Base-by-base conservation (phyloP, 1,140 invertebrate species). In the Ladona fulva region DNA sequence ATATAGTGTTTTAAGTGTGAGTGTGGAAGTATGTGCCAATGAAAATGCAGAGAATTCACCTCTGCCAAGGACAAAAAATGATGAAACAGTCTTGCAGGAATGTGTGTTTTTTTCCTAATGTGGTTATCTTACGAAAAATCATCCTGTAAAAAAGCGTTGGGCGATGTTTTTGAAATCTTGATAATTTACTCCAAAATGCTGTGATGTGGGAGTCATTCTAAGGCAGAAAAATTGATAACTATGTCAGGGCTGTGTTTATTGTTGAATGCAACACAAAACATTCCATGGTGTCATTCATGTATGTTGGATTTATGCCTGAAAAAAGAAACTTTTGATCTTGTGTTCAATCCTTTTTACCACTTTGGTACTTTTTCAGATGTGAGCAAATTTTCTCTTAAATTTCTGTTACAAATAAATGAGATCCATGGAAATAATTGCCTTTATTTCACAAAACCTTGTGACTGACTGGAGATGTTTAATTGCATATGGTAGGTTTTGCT, bases 191-290 rank as follows among this genome's bases (percentile, higher is more conserved):
- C n/a, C 52, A 66, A 16, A 66, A 66, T 66, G 52, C 52, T 66
- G 52, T 66, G 52, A 66, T 66, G 52, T 66, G 16, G 52, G 52
- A 66, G 52, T 66, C 52, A 66, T 22, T 66, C 52, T 19, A 22
- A 66, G 52, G 52, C 14, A 19, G 52, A 66, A 66, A 66, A 66
- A 66, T 19, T 66, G 52, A 22, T 22, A 66, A 66, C 52, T 66
- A 22, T 66, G 52, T 19, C 52, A 66, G 52, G 52, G 52, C 52
- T 66, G 52, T 66, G 52, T 66, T 66, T 66, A 66, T 66, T 66
- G 52, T 66, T 66, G 52, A 66, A 66, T 66, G 52, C 52, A 66
- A 66, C 52, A 66, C n/a, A 66, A 66, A 66, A 66, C 52, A 66
- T 66, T 66, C 52, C 52, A 66, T 66, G 52, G 52, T 66, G 52